Conservation (phyloP, 2,888 invertebrate species). For the Drosophila kuntzei region DNA sequence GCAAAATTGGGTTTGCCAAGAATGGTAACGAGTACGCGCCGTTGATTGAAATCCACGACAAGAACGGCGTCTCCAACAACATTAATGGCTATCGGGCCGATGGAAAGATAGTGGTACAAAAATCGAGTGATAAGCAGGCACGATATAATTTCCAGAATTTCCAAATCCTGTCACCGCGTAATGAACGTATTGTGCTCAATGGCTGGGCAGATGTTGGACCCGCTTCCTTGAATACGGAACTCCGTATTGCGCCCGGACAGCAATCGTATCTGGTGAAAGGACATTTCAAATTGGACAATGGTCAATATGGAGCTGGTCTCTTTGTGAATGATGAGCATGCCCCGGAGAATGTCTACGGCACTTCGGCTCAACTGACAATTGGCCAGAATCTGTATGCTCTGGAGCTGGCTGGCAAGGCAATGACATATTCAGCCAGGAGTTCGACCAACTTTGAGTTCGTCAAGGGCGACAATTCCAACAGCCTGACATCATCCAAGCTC, state of each 20-base stretch:
- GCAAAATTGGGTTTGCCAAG: slow-evolving; percentile 88
- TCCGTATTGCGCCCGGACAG: slow-evolving; percentile 67
- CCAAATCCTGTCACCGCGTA: slow-evolving; percentile 67
- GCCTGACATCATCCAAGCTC: slow-evolving; percentile 60
- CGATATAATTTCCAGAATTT: slow-evolving; percentile 82
- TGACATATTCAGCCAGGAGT: slow-evolving; percentile 56
- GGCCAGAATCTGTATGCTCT: slow-evolving; percentile 52
- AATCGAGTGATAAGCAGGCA: slow-evolving; percentile 55
- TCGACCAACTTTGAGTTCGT: slow-evolving; percentile 55
- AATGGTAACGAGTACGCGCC: slow-evolving; percentile 89
- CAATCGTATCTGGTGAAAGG: slow-evolving; percentile 67
- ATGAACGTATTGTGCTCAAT: slow-evolving; percentile 70
- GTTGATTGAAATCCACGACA: slow-evolving; percentile 86
- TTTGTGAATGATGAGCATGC: slow-evolving; percentile 74
- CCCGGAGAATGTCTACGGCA: slow-evolving; percentile 73
- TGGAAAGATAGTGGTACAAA: slow-evolving; percentile 80
- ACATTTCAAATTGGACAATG: slow-evolving; percentile 68
- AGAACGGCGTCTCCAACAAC: slow-evolving; percentile 67
- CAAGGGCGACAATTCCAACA: slow-evolving; percentile 43
- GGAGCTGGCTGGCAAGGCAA: slow-evolving; percentile 62
- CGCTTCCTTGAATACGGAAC: slow-evolving; percentile 58
- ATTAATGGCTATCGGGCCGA: slow-evolving; percentile 82
- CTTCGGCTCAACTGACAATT: slow-evolving; percentile 57
- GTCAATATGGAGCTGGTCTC: slow-evolving; percentile 68
- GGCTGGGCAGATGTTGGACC: slow-evolving; percentile 79